phyloP scores from a whole-genome alignment of 2,113 vertebrate genomes.

The Myanophis thanlyinensis region DNA sequence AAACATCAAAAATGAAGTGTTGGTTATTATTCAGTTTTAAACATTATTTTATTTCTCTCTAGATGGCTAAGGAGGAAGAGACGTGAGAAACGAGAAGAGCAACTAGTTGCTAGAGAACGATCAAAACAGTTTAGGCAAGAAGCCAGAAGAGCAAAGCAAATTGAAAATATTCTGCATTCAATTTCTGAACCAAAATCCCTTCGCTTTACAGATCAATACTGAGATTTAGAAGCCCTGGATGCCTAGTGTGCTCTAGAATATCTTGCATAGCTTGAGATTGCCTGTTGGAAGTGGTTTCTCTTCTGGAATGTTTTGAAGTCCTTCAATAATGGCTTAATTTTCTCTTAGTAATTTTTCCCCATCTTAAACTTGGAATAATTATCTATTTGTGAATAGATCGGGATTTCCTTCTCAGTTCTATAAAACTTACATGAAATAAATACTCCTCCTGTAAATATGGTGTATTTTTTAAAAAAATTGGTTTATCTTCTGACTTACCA shows the following conservation, averaged over 20 bases:
- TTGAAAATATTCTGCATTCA: slow-evolving; percentile 74
- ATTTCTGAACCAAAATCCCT: slow-evolving; percentile 76
- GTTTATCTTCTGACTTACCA: slow-evolving; percentile 20
- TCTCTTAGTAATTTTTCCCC: slow-evolving; percentile 41
- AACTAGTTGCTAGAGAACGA: slow-evolving; percentile 80
- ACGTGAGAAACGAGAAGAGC: slow-evolving; percentile 82
- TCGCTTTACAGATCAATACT: slow-evolving; percentile 79
- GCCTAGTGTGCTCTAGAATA: slow-evolving; percentile 18
- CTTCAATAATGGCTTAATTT: slow-evolving; percentile 45
- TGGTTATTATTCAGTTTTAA: background rate
- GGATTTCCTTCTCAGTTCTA: slow-evolving; percentile 46
- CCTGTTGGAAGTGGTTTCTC: slow-evolving; percentile 39
- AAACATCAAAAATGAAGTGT: background rate
- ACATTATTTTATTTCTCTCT: slow-evolving; percentile 12
- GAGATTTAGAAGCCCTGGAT: slow-evolving; percentile 62
- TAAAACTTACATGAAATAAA: slow-evolving; percentile 9
- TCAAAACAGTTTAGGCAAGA: slow-evolving; percentile 82
- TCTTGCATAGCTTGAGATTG: slow-evolving; percentile 34
- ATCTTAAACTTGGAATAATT: slow-evolving; percentile 45
- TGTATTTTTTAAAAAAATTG: slow-evolving; percentile 19
- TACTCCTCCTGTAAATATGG: slow-evolving; percentile 6
- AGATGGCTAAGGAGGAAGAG: slow-evolving; percentile 91
- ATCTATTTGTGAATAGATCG: slow-evolving; percentile 39
- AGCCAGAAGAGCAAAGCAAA: slow-evolving; percentile 79
- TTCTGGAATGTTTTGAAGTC: slow-evolving; percentile 46